A percentile compares a stretch with the other conserved stretches of the same genome.
Conservation (phyloP, 1,140 invertebrate species). For the Galleria mellonella region DNA sequence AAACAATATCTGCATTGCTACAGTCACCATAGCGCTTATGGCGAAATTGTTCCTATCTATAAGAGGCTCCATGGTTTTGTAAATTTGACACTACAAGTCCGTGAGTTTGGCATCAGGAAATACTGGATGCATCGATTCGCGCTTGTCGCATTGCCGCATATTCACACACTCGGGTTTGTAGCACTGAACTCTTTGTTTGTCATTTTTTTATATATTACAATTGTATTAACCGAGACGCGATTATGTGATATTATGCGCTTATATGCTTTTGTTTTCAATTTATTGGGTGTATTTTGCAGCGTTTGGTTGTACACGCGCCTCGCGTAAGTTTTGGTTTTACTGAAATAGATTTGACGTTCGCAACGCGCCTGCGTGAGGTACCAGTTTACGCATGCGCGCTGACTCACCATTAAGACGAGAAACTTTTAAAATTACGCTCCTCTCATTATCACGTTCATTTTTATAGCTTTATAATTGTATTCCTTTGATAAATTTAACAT, state of each 20-base stretch:
- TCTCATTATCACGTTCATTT: too few relatives aligned
- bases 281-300: not conserved
- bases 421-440: not conserved
- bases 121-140: slow-evolving; percentile 37
- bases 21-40: slow-evolving; percentile 90
- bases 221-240: not conserved
- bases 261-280: not conserved
- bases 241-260: too few relatives aligned
- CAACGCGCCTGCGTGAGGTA: slow-evolving; percentile 35
- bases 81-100: slow-evolving; percentile 41
- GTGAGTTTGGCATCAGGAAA: slow-evolving; percentile 48
- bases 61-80: slow-evolving; percentile 77
- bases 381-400: slow-evolving; percentile 32
- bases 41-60: slow-evolving; percentile 91
- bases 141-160: slow-evolving; percentile 57
- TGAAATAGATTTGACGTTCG: slow-evolving; percentile 68
- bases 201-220: not conserved
- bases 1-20: slow-evolving; percentile 91
- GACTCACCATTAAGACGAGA: not conserved
- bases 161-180: not conserved
- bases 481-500: too few relatives aligned
- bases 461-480: too few relatives aligned
- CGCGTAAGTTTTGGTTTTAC: slow-evolving; percentile 21
- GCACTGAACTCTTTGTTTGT: not conserved
- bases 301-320: not conserved